Conservation (phyloP, 2,797 vertebrate species). For the Leontopithecus rosalia region DNA sequence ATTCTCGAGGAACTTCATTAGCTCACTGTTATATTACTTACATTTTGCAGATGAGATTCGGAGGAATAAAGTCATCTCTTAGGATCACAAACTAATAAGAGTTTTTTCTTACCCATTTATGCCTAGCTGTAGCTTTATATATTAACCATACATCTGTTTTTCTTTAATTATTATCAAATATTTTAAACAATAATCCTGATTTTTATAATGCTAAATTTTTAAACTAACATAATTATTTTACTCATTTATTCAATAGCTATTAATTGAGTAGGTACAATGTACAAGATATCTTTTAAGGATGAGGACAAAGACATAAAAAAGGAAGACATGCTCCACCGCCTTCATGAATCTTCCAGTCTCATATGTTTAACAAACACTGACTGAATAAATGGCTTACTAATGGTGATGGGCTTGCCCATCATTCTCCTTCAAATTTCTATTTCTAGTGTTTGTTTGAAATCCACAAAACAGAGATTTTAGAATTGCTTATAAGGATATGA, state of each 20-base stretch:
- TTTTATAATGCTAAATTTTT: neutral
- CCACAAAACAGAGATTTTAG: neutral
- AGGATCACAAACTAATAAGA: neutral
- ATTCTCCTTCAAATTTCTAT: neutral
- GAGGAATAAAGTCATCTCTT: neutral
- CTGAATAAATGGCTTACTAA: neutral
- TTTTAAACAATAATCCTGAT: neutral
- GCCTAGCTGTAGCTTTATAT: neutral
- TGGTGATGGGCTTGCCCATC: neutral
- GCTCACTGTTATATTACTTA: neutral
- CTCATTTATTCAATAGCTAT: neutral
- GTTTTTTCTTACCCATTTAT: neutral
- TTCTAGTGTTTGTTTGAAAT: neutral
- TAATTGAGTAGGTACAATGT: neutral
- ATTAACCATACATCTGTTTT: neutral
- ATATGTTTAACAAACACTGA: neutral
- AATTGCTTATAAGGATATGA: neutral
- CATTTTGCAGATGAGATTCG: neutral
- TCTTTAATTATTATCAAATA: neutral
- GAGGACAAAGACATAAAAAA: neutral
- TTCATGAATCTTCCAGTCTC: neutral
- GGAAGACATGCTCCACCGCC: neutral
- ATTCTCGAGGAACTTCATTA: constrained; percentile 4
- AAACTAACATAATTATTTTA: neutral
- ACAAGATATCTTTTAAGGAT: neutral